A percentile compares a stretch with the other conserved stretches of the same genome.
Evolutionary conservation across 2,888 invertebrate species (phyloP).

Genomic region (Archips crataeganus): DNA sequence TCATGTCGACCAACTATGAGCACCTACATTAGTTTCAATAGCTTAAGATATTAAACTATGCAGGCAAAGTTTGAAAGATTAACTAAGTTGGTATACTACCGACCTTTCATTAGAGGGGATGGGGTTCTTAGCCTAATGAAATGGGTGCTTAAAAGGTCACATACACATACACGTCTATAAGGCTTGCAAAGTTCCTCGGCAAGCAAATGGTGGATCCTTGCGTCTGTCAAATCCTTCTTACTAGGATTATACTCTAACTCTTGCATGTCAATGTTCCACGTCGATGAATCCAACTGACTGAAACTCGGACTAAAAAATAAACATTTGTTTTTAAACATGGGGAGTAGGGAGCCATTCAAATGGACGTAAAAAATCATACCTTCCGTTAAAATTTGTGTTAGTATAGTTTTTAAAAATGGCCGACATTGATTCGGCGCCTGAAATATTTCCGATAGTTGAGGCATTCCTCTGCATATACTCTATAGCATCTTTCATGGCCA

Average conservation of each 20-base stretch:
- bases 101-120: background rate
- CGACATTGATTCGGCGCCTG: slow-evolving; percentile 96
- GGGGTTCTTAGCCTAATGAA: slow-evolving; percentile 26
- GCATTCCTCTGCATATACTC: slow-evolving; percentile 96
- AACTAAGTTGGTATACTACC: background rate
- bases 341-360: slow-evolving; percentile 1
- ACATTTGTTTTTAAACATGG: slow-evolving; percentile 27
- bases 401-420: slow-evolving; percentile 96
- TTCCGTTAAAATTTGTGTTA: slow-evolving; percentile 92
- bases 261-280: slow-evolving; percentile 97
- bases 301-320: slow-evolving; percentile 89
- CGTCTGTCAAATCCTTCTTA: slow-evolving; percentile 96
- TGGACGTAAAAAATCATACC: slow-evolving; percentile 78
- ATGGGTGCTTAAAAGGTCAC: slow-evolving; percentile 42
- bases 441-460: slow-evolving; percentile 94
- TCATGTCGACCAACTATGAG: background rate
- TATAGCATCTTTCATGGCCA: slow-evolving; percentile 97
- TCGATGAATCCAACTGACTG: slow-evolving; percentile 93
- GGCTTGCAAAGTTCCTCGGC: slow-evolving; percentile 96
- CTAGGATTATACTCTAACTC: slow-evolving; percentile 97
- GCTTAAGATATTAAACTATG: slow-evolving; percentile 1
- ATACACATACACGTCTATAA: slow-evolving; percentile 90
- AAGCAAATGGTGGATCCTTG: slow-evolving; percentile 96
- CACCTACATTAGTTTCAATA: background rate
- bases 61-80: slow-evolving; percentile 10